Base-by-base conservation (phyloP, 2,113 vertebrate species). In the Rhinichthys klamathensis region DNA sequence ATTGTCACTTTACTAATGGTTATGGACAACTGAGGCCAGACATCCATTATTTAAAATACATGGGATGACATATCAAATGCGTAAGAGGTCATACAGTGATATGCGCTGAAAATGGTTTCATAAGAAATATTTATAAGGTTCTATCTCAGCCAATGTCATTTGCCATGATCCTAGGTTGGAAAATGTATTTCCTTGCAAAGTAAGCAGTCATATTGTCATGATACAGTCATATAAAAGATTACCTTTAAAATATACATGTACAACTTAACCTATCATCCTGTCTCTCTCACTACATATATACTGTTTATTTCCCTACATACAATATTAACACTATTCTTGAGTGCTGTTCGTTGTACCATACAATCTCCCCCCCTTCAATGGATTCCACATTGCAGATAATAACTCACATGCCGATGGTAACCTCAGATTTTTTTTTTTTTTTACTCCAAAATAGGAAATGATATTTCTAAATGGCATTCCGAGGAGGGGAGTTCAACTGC, bases 381-480 rank as follows among this genome's bases (percentile, higher is more conserved):
- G 44, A 67, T 41, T 49, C 10, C 46, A 83, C 81, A 58, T 83
- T 38, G 32, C 81, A 72, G 67, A 83, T 83, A 56, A 83, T 83
- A 83, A 41, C 32, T 83, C 49, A 41, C 67, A 83, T 12, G 21
- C 49, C 11, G 65, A 83, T 82, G 32, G 18, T 38, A 86, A 67
- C 79, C 70, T 86, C 23, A 23, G 56, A 75, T 86, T 67, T 65
- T 44, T 49, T 35, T 6, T n/a, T 1, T 49, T 32, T 23, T 49
- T 25, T 4, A 23, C 79, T 79, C 77, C 60, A 75, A 82, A 88
- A 38, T 73, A 67, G 90, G 83, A 81, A 84, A 73, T 89, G 11
- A 89, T 88, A 87, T 87, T 76, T 63, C 72, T 89, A 87, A 87
- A 89, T 89, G 83, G 16, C n/a, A 46, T 88, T 75, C 65, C 58